A percentile compares a stretch with the other conserved stretches of the same genome.
Evolutionary conservation across 2,797 vertebrate species (phyloP).

Genomic region (Bradypodion pumilum): DNA sequence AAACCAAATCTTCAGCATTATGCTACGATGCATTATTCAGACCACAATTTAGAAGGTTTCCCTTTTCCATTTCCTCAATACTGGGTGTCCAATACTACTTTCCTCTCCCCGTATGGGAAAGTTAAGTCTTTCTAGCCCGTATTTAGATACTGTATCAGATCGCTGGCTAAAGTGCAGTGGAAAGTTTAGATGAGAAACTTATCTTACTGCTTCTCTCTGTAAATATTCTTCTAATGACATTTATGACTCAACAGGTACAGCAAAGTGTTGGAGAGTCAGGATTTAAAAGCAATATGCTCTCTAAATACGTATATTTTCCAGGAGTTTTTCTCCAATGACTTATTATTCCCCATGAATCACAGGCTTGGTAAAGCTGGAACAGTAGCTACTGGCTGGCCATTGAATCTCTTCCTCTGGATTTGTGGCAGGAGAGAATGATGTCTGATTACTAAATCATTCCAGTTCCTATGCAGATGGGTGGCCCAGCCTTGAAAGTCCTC

Average conservation of each 20-base stretch:
- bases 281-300: conserved; percentile 20
- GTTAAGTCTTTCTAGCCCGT: background rate
- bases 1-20: background rate
- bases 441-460: conserved; percentile 45
- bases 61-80: background rate
- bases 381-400: conserved; percentile 28
- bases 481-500: conserved; percentile 36
- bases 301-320: conserved; percentile 39
- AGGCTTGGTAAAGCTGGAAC: conserved; percentile 25
- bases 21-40: background rate
- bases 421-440: conserved; percentile 21
- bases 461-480: conserved; percentile 29
- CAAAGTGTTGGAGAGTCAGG: background rate
- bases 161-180: background rate
- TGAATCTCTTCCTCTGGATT: conserved; percentile 14
- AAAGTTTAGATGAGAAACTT: conserved; percentile 1
- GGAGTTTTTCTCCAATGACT: conserved; percentile 34
- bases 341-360: conserved; percentile 39
- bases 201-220: background rate
- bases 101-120: background rate
- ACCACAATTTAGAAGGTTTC: background rate
- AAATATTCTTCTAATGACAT: background rate
- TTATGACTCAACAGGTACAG: conserved; percentile 38
- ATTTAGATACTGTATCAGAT: background rate
- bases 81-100: background rate